Percentiles rank a stretch among this genome's conserved stretches.
Conservation (phyloP, 2,888 invertebrate species). For the Sphaerophoria rueppellii region DNA sequence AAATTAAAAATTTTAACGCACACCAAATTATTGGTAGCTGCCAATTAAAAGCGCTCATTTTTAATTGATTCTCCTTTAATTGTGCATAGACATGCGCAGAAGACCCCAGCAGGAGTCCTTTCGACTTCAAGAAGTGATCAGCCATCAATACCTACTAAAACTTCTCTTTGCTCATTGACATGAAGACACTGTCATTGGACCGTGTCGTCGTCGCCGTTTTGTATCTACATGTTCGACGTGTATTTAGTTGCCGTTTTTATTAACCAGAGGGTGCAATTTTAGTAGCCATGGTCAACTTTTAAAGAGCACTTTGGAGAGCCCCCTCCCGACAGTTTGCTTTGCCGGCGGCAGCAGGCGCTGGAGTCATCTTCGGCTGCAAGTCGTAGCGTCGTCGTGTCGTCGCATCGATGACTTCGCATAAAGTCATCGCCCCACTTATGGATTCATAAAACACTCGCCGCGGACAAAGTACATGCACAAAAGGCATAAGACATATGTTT, state of each 20-base stretch:
- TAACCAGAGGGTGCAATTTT: constrained; percentile 36
- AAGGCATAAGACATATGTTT: constrained; percentile 4
- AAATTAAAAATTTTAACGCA: constrained; percentile 9
- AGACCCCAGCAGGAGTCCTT: constrained; percentile 21
- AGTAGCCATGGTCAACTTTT: constrained; percentile 2
- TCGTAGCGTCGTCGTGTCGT: not conserved
- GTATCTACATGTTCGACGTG: not conserved
- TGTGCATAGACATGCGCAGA: constrained; percentile 37
- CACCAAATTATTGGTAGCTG: not conserved
- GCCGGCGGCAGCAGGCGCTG: too few species aligned
- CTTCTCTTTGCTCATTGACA: constrained; percentile 42
- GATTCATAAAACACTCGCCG: constrained; percentile 57
- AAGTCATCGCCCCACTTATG: constrained; percentile 64
- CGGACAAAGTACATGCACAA: constrained; percentile 28
- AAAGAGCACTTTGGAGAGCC: not conserved
- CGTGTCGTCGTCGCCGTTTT: not conserved
- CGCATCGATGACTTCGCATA: constrained; percentile 21
- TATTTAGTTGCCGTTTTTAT: constrained; percentile 15
- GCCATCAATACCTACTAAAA: constrained; percentile 20
- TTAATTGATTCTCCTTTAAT: constrained; percentile 67
- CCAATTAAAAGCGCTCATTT: constrained; percentile 49
- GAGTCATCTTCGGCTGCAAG: not conserved
- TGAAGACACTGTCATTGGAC: too few species aligned
- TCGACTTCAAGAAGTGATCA: constrained; percentile 35
- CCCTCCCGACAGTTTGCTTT: too few species aligned